Conservation (phyloP, 2,888 invertebrate species). For the Chrysodeixis includens region DNA sequence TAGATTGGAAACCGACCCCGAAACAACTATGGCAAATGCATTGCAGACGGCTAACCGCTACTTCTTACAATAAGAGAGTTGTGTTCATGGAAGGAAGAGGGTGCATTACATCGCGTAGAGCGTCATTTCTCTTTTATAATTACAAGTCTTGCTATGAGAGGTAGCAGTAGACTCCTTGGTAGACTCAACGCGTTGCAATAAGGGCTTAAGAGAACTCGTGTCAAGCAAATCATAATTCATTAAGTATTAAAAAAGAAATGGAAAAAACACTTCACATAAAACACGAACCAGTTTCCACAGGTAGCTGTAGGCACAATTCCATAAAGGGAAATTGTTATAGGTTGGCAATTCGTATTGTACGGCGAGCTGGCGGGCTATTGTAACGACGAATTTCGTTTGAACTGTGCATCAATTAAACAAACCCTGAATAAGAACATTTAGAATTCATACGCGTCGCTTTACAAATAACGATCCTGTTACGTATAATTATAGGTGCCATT, state of each 20-base stretch:
- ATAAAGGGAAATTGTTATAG: conserved; percentile 23
- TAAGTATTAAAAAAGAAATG: neutral
- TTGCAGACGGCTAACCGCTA: too few species aligned
- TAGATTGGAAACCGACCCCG: too few species aligned
- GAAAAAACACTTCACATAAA: neutral
- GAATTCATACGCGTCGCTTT: conserved; percentile 11
- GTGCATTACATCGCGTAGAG: too few species aligned
- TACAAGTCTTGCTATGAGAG: too few species aligned
- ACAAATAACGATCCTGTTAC: neutral
- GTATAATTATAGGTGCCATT: conserved; percentile 4
- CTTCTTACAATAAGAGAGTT: too few species aligned
- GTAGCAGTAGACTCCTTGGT: too few species aligned
- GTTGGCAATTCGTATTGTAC: conserved; percentile 24
- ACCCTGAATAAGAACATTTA: conserved; percentile 15
- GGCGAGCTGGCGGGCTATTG: conserved; percentile 17
- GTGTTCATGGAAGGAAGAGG: too few species aligned
- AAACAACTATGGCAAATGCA: too few species aligned
- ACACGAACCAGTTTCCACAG: neutral
- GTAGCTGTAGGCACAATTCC: conserved; percentile 4
- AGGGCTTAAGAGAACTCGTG: too few species aligned
- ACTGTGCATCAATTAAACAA: conserved; percentile 19
- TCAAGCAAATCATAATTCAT: neutral
- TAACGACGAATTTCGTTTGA: conserved; percentile 14
- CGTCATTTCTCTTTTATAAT: too few species aligned
- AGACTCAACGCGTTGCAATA: too few species aligned